Base-by-base conservation (phyloP, 2,797 vertebrate species). In the Phalanger gymnotis region DNA sequence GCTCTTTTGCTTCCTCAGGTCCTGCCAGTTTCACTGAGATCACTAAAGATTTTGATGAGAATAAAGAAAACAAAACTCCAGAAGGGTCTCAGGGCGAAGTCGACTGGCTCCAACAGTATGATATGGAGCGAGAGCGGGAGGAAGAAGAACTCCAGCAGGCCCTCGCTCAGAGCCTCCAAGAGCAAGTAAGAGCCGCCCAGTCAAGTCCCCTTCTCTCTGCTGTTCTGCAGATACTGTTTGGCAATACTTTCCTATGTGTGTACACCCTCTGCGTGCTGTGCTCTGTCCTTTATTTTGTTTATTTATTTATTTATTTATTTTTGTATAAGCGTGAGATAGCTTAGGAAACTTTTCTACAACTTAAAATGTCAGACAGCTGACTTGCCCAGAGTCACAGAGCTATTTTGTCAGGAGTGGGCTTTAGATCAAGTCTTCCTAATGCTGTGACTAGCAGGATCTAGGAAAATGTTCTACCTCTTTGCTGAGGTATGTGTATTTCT, bases 21-120 rank as follows among this genome's bases (percentile, higher is more conserved):
- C 97, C 98, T 97, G 94, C 98, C 96, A 98, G n/a, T 98, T 99
- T 98, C 97, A 95, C 98, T 0, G 98, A 99, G 97, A 98, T 99
- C 97, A 99, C 99, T 92, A 99, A 99, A 97, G 99, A 99, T 98
- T 99, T 99, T 99, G 99, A 99, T 98, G 99, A 99, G 98, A 99
- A 99, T 98, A 99, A 99, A 98, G 99, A 99, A 98, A 99, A 99
- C 98, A 99, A 99, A 99, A 99, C 99, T 96, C 99, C 99, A 0
- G 99, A 99, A 96, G 98, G 99, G 2, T 98, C 98, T 97, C 99
- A 99, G 98, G 99, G 99, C 14, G 99, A 99, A 87, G 98, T 99
- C 93, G 99, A 99, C 98, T 99, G 99, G 99, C 99, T 99, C 93
- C 99, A 99, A 97, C 99, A 99, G 97, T 99, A 99, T 52, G 99